Base-by-base conservation (phyloP, 2,113 vertebrate genomes). In the Odocoileus virginianus region DNA sequence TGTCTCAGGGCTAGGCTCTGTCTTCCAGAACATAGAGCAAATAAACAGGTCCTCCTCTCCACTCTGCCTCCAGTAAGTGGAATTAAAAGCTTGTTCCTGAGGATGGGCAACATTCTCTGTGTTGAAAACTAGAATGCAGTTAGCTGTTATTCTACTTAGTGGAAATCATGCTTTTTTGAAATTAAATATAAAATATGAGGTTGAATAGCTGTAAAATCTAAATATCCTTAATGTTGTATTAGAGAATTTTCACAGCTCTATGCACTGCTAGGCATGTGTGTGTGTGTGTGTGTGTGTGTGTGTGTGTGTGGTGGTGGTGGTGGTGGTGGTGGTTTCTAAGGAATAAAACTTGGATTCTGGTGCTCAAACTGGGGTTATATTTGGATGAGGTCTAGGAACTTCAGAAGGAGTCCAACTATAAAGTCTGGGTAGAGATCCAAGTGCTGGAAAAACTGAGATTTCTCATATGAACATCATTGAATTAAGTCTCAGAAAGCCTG, bases 331-430 rank as follows among this genome's bases (percentile, higher is more conserved):
- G 15, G 7, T 92, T 67, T 40, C 16, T 25, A 60, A 92, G 83
- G 47, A 81, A 93, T 52, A 30, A 97, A 94, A 61, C 33, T 91
- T 91, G 15, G 23, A 94, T 67, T 91, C n/a, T 82, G 76, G 9
- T 58, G 7, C 40, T 96, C n/a, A 78, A 88, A 94, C 12, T 12
- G 1, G 30, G 45, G 17, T 74, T 86, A 25, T 36, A 74, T 64
- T 90, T 81, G 74, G 30, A 47, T 76, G 96, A 83, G 8, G 8
- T 40, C 40, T 95, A 71, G 86, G 21, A 88, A 91, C 33, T 81
- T 95, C 60, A 23, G 36, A 91, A 14, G 19, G 40, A 88, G 25
- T 61, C 60, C 79, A 95, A 83, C 15, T 13, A 93, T 84, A 79
- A 86, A 71, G 60, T 76, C 57, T 93, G 25, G 79, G 7, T 17